Percentiles rank a stretch among this genome's conserved stretches.
Evolutionary conservation across 2,113 vertebrate species (phyloP).

Genomic region (Passerina amoena): DNA sequence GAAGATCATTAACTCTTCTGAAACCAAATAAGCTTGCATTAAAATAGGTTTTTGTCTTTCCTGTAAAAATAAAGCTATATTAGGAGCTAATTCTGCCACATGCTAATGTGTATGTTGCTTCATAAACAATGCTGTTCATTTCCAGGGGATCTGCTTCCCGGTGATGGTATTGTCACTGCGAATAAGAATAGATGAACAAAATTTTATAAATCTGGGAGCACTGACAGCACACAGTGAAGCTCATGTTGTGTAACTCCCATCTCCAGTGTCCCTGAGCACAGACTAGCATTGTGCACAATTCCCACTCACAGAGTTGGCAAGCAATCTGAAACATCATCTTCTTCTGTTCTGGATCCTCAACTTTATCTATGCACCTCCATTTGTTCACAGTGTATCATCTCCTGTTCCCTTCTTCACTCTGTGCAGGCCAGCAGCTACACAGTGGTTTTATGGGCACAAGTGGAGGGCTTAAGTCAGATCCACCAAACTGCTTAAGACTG

Average conservation of each 20-base stretch:
- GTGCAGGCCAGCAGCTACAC: neutral
- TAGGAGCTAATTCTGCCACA: neutral
- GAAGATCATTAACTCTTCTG: neutral
- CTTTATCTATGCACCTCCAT: neutral
- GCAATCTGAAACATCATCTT: neutral
- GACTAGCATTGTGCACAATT: slow-evolving; percentile 1
- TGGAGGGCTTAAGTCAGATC: neutral
- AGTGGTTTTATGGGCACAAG: neutral
- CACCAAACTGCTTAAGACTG: neutral
- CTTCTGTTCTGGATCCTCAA: neutral
- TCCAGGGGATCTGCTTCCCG: neutral
- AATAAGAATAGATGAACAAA: neutral
- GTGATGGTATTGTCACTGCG: neutral
- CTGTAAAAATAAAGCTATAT: neutral
- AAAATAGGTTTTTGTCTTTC: neutral
- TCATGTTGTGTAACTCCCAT: slow-evolving; percentile 27
- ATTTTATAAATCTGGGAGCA: neutral
- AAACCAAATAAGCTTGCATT: neutral
- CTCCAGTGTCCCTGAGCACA: slow-evolving; percentile 30
- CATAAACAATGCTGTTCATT: neutral
- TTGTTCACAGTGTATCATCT: neutral
- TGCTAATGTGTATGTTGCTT: neutral
- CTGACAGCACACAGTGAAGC: neutral
- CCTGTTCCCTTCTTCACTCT: neutral
- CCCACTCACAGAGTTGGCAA: neutral